Evolutionary conservation across 64 coral and sea anemone species (phyloP).

Genomic region (Montipora foliosa): DNA sequence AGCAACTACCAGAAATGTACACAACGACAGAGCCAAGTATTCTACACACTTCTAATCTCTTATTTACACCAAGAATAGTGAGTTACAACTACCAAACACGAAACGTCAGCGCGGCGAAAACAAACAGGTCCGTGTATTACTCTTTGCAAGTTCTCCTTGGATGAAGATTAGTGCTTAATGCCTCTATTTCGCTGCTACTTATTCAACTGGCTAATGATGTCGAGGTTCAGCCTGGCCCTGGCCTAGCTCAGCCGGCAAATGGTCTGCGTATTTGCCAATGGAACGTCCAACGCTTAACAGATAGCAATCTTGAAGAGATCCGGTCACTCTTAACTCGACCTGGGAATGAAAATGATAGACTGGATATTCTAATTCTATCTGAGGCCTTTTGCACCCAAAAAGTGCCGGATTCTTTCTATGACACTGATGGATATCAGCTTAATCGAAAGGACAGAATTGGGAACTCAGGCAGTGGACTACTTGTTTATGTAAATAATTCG

Average conservation of each 20-base stretch:
- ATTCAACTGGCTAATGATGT: constrained; percentile 28
- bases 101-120: neutral
- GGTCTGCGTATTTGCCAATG: constrained; percentile 1
- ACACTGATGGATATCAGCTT: neutral
- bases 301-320: constrained; percentile 3
- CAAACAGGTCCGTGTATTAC: neutral
- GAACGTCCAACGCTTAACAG: constrained; percentile 1
- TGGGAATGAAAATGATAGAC: too few species aligned
- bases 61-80: neutral
- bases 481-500: neutral
- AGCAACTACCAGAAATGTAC: constrained; percentile 1
- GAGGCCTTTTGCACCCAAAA: constrained; percentile 4
- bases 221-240: constrained; percentile 4
- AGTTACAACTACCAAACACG: constrained; percentile 12
- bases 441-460: neutral
- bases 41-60: neutral
- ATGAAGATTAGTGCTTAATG: neutral
- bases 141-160: constrained; percentile 7
- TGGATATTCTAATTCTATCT: too few species aligned
- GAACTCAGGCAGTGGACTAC: neutral
- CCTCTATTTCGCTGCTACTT: neutral
- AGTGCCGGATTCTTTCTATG: constrained; percentile 1
- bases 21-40: constrained; percentile 16
- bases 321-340: neutral
- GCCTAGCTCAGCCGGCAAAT: neutral